Evolutionary conservation across 2,888 invertebrate species (phyloP).

Genomic region (Rhabditophanes sp.): DNA sequence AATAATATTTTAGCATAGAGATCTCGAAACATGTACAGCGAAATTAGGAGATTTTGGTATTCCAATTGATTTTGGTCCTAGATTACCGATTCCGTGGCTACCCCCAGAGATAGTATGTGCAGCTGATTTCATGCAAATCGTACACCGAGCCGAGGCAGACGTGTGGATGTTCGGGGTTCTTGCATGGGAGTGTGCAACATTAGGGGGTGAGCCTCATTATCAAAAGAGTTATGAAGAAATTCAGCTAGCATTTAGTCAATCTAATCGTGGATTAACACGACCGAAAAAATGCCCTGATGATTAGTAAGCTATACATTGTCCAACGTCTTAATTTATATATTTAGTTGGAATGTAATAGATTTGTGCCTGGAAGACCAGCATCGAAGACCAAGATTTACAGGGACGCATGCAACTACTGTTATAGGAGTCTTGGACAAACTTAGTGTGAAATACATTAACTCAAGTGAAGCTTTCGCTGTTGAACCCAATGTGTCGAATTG

Average conservation of each 20-base stretch:
- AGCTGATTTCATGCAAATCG: constrained; percentile 17
- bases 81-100: constrained; percentile 36
- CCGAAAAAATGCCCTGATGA: constrained; percentile 30
- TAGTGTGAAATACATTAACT: constrained; percentile 1
- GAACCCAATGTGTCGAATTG: constrained; percentile 28
- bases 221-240: constrained; percentile 33
- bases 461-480: constrained; percentile 11
- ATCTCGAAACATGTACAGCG: constrained; percentile 9
- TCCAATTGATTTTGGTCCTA: constrained; percentile 24
- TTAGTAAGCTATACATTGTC: constrained; percentile 17
- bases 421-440: constrained; percentile 9
- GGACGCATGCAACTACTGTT: constrained; percentile 13
- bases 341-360: constrained; percentile 1
- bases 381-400: constrained; percentile 29
- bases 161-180: constrained; percentile 41
- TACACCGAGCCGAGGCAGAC: constrained; percentile 35
- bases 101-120: constrained; percentile 34
- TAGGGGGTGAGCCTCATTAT: constrained; percentile 37
- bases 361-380: constrained; percentile 10
- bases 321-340: constrained; percentile 1
- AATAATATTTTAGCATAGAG: constrained; percentile 1
- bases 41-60: constrained; percentile 41
- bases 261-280: constrained; percentile 30
- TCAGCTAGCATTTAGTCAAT: constrained; percentile 17
- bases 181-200: constrained; percentile 35